Percentiles rank a stretch among this genome's conserved stretches.
These are phyloP conservation scores for Emmelina monodactyla DNA, from an alignment of 2,888 invertebrate genomes.

Conservation along the genomic window DNA sequence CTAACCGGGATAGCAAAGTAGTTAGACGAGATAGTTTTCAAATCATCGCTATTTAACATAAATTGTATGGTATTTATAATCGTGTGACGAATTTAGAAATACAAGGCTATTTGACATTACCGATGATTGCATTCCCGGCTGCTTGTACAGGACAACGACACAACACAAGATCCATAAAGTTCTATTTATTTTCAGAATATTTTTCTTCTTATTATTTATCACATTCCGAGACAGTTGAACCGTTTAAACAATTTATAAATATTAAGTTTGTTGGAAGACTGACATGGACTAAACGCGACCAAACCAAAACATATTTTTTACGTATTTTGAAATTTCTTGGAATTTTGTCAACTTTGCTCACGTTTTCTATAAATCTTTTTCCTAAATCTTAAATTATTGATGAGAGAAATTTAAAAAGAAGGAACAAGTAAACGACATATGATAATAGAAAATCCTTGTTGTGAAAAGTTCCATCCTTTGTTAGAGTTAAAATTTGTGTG, in stretches of 20 bases:
- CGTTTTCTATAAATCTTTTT: conserved; percentile 35
- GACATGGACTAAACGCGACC: conserved; percentile 50
- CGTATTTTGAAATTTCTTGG: conserved; percentile 29
- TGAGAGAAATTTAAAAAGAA: neutral
- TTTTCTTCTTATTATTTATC: conserved; percentile 31
- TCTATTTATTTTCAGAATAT: conserved; percentile 24
- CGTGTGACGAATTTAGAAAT: conserved; percentile 37
- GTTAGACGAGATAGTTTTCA: conserved; percentile 29
- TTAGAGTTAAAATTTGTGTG: conserved; percentile 50
- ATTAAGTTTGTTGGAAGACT: conserved; percentile 58
- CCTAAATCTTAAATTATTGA: conserved; percentile 15
- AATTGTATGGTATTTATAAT: too few relatives aligned
- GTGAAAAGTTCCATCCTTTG: conserved; percentile 62
- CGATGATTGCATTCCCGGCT: conserved; percentile 36
- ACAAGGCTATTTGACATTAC: conserved; percentile 24
- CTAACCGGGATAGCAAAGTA: conserved; percentile 56
- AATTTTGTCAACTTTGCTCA: conserved; percentile 53
- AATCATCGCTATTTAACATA: neutral
- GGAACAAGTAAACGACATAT: conserved; percentile 20
- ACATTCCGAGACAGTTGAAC: conserved; percentile 36
- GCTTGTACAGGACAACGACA: conserved; percentile 15
- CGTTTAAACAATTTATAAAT: conserved; percentile 35
- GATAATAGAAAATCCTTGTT: conserved; percentile 41
- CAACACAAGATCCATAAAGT: conserved; percentile 15
- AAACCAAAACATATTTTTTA: conserved; percentile 36